Base-by-base conservation (phyloP, 2,888 invertebrate genomes). In the Sinelater perroti region DNA sequence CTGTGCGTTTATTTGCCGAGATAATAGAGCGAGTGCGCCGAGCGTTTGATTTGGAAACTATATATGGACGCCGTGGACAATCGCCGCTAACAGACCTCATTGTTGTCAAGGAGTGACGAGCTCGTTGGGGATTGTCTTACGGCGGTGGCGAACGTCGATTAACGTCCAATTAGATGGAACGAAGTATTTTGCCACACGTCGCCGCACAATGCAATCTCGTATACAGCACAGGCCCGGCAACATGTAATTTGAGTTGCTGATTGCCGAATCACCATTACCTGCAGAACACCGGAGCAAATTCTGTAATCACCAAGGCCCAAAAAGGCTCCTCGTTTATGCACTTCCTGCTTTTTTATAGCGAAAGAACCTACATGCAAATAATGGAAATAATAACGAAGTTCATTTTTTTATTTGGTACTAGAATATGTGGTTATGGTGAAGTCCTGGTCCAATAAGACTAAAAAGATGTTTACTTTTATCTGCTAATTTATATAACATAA, bases 21-120 rank as follows among this genome's bases (percentile, higher is more conserved):
- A 47, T 47, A 47, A 47, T 47, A 47, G 35, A 46, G 35, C 38
- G 40, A 42, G 40, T 31, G 40, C 40, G 50, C 52, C 42, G 30
- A 51, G 42, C 8, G 7, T 50, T 28, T 44, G 33, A 52, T 42
- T 52, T 52, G 42, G 31, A 20, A 20, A 33, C 42, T 42, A 33
- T 40, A 20, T 42, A 14, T 31, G 31, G 18, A 30, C 16, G 52
- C 31, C 33, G 38, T 50, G 30, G 38, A 38, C 38, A 38, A 30
- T 35, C 35, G 47, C 26, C 24, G 10, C 24, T 24, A 26, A 24
- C 40, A 40, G 24, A 11, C 40, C 24, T 40, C 14, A 24, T 40
- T 40, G 8, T 14, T 14, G 13, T 40, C 24, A 38, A 38, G 24
- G 24, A 38, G 11, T 24, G 40, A 40, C 40, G 14, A 6, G 2